Evolutionary conservation across 2,113 vertebrate genomes (phyloP), one percentile per base, ranked within the genome.

Genomic region (Triplophysa rosa): DNA sequence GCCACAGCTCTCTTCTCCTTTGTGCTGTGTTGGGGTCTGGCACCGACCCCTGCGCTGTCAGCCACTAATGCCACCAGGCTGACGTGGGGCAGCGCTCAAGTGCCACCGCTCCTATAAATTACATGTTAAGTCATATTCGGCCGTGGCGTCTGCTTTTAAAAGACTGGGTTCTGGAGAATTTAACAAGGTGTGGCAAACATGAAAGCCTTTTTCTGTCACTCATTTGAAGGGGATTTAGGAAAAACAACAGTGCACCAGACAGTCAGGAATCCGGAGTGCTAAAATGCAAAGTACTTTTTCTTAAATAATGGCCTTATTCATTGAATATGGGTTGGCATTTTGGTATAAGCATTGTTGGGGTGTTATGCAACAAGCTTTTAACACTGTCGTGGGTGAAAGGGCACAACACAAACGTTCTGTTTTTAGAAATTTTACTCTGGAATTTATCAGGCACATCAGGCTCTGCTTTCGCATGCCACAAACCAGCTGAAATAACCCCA

Each of bases 151-250:
- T 88, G 85, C 81, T 87, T 89, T 84, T 82, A 88, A 89, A 83
- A 80, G 63, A 78, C 62, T 80, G 21, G 29, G 81, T 87, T 86
- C 85, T 87, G 85, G 81, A 81, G 80, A 85, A 77, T 89, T 91
- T 90, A 89, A 90, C 87, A 88, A 90, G 86, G 86, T 88, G 86
- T 84, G 86, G 78, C 68, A 29, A 67, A 86, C 82, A 87, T 86
- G 59, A 84, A 90, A 85, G 69, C 58, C 65, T 67, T 77, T 81
- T 79, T 76, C 72, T 82, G 67, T 72, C 47, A 63, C 61, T 64
- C n/a, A 66, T 82, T 82, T 82, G 67, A 80, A 67, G 65, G 80
- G 72, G 33, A 76, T 19, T 68, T 61, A 63, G 79, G 67, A 82
- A 82, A 88, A 86, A 84, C 54, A 87, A 37, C 67, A 65, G 76